phyloP scores from a whole-genome alignment of 1,140 invertebrate species.

The Phocides pigmalion region DNA sequence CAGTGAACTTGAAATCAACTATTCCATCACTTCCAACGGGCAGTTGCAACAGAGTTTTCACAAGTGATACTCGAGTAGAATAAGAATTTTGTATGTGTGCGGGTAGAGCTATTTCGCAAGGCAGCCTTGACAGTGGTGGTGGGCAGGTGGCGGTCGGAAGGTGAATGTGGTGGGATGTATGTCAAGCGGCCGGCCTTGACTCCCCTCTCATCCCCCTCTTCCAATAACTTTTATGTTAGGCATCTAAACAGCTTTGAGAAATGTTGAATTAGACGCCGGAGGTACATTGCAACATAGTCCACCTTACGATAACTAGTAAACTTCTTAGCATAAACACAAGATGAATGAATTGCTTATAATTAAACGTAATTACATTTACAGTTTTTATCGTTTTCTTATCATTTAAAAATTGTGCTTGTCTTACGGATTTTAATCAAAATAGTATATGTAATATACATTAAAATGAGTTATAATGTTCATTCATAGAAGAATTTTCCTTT shows the following conservation, averaged over 20 bases:
- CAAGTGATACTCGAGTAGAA: constrained; percentile 56
- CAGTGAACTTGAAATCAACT: constrained; percentile 45
- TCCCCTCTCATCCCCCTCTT: constrained; percentile 61
- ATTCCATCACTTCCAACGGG: constrained; percentile 27
- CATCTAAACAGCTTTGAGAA: constrained; percentile 36
- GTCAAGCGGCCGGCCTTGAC: constrained; percentile 72
- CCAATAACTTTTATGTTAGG: constrained; percentile 44
- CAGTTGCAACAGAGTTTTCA: constrained; percentile 62
- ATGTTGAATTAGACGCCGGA: constrained; percentile 14
- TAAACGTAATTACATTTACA: too few species aligned
- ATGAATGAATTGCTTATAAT: not conserved
- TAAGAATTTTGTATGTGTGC: constrained; percentile 43
- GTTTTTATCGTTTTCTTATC: too few species aligned
- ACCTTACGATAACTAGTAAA: not conserved
- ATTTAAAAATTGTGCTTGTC: too few species aligned
- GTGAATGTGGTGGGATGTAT: constrained; percentile 78
- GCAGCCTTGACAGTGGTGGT: constrained; percentile 77
- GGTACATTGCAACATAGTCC: constrained; percentile 3
- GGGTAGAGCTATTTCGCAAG: constrained; percentile 58
- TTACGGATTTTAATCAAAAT: too few species aligned
- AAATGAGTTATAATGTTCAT: too few species aligned
- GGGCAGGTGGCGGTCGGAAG: constrained; percentile 68
- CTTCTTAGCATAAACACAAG: not conserved
- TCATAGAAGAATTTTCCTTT: too few species aligned
- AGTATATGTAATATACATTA: too few species aligned